Evolutionary conservation across 30 jellyfish, hydroid and myxozoan genomes (phyloP).

Genomic region (Calvadosia cruxmelitensis): DNA sequence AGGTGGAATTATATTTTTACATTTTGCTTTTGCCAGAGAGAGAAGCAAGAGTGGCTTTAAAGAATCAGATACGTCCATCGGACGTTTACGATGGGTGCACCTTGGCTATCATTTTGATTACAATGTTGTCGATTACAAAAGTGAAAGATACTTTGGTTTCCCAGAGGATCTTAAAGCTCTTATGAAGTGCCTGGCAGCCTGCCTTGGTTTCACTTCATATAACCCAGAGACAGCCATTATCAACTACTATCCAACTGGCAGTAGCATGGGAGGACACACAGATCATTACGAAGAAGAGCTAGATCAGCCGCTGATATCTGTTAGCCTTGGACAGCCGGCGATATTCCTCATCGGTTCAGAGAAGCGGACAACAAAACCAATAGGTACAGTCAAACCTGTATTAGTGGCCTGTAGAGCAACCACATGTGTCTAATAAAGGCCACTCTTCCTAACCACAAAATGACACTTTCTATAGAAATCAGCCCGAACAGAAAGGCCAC

Average conservation of each 20-base stretch:
- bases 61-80: constrained; percentile 24
- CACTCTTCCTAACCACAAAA: no score
- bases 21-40: no score
- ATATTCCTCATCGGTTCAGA: constrained; percentile 82
- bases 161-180: constrained; percentile 66
- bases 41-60: no score
- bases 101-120: constrained; percentile 96
- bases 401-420: no score
- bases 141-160: constrained; percentile 79
- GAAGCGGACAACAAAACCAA: constrained; percentile 70
- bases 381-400: no score
- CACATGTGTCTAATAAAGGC: no score
- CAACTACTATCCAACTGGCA: constrained; percentile 82
- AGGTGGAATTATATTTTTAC: no score
- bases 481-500: no score
- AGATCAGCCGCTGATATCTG: constrained; percentile 74
- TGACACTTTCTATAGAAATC: no score
- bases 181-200: constrained; percentile 44
- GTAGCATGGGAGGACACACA: constrained; percentile 99
- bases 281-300: constrained; percentile 95
- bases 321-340: constrained; percentile 89
- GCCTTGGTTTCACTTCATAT: constrained; percentile 41
- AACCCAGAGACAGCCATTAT: constrained; percentile 85
- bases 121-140: constrained; percentile 73
- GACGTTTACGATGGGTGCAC: constrained; percentile 78